Base-by-base conservation (phyloP, 2,113 vertebrate species). In the Conger conger region DNA sequence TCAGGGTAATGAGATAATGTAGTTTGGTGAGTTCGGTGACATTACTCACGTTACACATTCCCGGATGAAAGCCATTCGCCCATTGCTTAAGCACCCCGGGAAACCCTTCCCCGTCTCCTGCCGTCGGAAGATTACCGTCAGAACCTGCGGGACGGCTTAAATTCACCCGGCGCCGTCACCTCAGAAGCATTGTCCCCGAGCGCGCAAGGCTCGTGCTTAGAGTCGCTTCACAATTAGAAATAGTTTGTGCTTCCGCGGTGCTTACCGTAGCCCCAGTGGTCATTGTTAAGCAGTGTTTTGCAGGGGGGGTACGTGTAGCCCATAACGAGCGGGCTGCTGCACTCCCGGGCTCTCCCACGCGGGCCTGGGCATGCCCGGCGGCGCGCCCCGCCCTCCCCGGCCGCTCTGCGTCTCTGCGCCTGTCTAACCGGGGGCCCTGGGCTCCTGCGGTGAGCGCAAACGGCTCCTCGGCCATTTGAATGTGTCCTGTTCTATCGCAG, bases 401-500 rank as follows among this genome's bases (percentile, higher is more conserved):
- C 76, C 4, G 82, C 45, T 18, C 37, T 37, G 2, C 0, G 33
- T 84, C 7, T 76, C 36, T 54, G 54, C 60, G 79, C 54, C 27
- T 30, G 30, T 45, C 63, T 80, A 68, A 79, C 87, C 38, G 63
- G 79, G 80, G 78, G 68, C 68, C 5, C 13, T 5, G 6, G 79
- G 84, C 79, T n/a, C 79, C 76, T 68, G 37, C 33, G 23, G 27
- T 30, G 15, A 35, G 83, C 85, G 84, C 88, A 87, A 86, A 79
- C 3, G 79, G 88, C 20, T 63, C 60, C 27, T 33, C 0, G n/a
- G 27, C 81, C n/a, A 83, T 87, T 89, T 89, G 88, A 83, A 85
- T 86, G 45, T 5, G 79, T 36, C 85, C 83, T 78, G 79, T 76
- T 63, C 81, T 87, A 87, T 86, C 85, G 78, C 83, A 87, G 83